These are phyloP conservation scores for Gavialis gangeticus DNA, from an alignment of 2,113 vertebrate genomes.

Conservation along the genomic window DNA sequence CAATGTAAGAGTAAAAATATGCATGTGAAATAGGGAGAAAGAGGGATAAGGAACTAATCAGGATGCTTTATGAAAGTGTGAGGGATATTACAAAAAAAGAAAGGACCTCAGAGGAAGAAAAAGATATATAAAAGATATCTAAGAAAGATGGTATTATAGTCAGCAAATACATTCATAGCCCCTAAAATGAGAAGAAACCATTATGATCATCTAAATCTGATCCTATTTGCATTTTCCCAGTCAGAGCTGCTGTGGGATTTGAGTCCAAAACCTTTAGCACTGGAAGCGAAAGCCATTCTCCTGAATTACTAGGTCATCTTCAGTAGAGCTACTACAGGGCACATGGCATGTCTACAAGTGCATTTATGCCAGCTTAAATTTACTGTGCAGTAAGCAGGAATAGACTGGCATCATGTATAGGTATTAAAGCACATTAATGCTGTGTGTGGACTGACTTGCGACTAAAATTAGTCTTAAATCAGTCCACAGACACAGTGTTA, in stretches of 20 bases:
- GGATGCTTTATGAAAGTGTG: neutral
- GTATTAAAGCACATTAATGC: too few relatives aligned
- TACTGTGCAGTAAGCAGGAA: too few relatives aligned
- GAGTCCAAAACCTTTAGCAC: neutral
- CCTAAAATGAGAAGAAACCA: neutral
- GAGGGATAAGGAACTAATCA: neutral
- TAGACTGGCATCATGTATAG: too few relatives aligned
- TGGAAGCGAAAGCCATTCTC: neutral
- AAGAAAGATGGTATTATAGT: neutral
- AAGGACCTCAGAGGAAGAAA: neutral
- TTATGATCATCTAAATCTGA: neutral
- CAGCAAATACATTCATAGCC: neutral
- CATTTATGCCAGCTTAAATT: too few relatives aligned
- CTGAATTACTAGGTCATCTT: neutral
- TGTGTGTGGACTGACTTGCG: too few relatives aligned
- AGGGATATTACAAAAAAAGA: neutral
- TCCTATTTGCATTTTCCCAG: neutral
- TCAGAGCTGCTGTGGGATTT: neutral
- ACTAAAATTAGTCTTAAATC: too few relatives aligned
- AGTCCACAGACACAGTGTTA: too few relatives aligned
- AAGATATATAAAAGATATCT: neutral
- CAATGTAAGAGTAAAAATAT: neutral
- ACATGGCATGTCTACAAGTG: too few relatives aligned
- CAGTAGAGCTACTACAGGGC: neutral
- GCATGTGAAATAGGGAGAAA: neutral